Evolutionary conservation across 2,797 vertebrate genomes (phyloP).

Genomic region (Hyperoplus lanceolatus): DNA sequence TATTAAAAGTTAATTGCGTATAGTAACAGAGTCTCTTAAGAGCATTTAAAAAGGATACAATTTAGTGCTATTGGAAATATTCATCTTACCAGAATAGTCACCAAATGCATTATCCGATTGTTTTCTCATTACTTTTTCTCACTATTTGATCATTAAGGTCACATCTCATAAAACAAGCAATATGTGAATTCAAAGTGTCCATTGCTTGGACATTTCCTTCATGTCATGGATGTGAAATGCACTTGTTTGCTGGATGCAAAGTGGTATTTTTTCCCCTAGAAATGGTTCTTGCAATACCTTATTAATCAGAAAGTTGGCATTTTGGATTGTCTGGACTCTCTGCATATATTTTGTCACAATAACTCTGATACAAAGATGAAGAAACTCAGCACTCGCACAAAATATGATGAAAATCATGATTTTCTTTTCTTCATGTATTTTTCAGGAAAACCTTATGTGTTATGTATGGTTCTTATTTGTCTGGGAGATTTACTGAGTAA

Average conservation of each 20-base stretch:
- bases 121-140: neutral
- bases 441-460: neutral
- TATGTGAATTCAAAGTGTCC: neutral
- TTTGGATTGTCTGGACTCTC: neutral
- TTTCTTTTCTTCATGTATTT: neutral
- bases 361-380: neutral
- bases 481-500: neutral
- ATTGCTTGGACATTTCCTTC: neutral
- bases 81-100: neutral
- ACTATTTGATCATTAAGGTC: neutral
- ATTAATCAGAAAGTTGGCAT: conserved; percentile 4
- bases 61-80: conserved; percentile 5
- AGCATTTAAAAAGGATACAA: neutral
- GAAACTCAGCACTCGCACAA: neutral
- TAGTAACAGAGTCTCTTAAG: neutral
- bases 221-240: neutral
- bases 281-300: neutral
- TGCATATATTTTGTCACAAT: neutral
- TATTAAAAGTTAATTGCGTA: too few species aligned
- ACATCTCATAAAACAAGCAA: neutral
- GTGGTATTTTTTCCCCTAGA: neutral
- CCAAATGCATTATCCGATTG: neutral
- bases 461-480: neutral
- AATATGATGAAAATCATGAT: neutral
- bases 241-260: neutral